A percentile compares a stretch with the other conserved stretches of the same genome.
Conservation (phyloP, 2,113 vertebrate genomes). For the Manacus vitellinus region DNA sequence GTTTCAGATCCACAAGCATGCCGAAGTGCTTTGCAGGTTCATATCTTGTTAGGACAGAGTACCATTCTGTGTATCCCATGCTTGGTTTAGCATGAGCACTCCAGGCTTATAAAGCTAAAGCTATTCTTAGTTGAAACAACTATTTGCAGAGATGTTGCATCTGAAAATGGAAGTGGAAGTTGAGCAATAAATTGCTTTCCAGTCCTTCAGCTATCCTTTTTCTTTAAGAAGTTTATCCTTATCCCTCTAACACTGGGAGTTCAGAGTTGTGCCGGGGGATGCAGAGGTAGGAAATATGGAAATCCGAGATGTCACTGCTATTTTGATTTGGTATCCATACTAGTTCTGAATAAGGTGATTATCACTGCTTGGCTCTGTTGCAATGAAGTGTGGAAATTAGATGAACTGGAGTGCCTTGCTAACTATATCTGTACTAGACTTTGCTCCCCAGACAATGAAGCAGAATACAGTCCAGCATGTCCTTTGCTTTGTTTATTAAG, state of each 20-base stretch:
- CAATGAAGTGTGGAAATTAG: neutral
- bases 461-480: neutral
- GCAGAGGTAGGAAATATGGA: neutral
- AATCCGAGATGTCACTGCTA: neutral
- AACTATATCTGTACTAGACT: neutral
- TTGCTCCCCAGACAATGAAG: neutral
- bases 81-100: neutral
- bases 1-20: neutral
- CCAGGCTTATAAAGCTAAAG: neutral
- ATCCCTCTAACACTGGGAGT: neutral
- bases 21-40: neutral
- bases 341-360: neutral
- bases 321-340: neutral
- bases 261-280: neutral
- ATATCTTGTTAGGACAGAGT: neutral
- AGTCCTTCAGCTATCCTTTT: neutral
- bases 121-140: neutral
- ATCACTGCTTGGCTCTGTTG: neutral
- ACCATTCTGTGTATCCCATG: neutral
- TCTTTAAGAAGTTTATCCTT: neutral
- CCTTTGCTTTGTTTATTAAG: neutral
- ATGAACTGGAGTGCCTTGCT: neutral
- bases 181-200: neutral
- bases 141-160: neutral
- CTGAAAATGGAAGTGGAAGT: neutral